A percentile compares a stretch with the other conserved stretches of the same genome.
phyloP scores from a whole-genome alignment of 2,113 vertebrate genomes.

The Cichladusa arquata region DNA sequence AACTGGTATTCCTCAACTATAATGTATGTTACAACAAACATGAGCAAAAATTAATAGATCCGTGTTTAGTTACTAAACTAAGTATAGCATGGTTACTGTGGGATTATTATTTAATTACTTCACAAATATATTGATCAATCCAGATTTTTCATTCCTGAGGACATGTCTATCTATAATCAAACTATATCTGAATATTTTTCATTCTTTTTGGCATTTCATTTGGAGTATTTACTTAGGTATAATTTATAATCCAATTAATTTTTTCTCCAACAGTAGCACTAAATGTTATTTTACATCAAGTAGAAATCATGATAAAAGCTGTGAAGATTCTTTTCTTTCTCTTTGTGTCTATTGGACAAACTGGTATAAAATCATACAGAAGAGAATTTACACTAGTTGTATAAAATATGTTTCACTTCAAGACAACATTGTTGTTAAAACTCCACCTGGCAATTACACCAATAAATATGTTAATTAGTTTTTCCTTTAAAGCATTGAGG shows the following conservation, averaged over 20 bases:
- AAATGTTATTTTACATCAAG: not conserved
- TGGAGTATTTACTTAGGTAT: not conserved
- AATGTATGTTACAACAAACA: conserved; percentile 1
- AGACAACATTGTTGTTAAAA: not conserved
- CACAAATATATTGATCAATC: not conserved
- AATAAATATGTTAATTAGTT: not conserved
- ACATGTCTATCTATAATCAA: not conserved
- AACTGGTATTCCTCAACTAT: conserved; percentile 24
- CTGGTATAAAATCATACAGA: not conserved
- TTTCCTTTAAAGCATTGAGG: not conserved
- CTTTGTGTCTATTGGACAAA: not conserved
- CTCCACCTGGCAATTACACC: not conserved
- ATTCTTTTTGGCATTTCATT: not conserved
- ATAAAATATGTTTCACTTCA: not conserved
- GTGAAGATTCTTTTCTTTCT: not conserved
- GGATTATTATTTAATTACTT: not conserved
- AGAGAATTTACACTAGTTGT: not conserved
- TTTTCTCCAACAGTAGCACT: not conserved
- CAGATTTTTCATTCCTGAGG: not conserved
- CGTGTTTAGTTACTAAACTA: not conserved
- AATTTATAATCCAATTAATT: not conserved
- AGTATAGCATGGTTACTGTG: not conserved
- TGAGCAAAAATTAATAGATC: not conserved
- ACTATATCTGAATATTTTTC: not conserved
- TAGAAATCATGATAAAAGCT: not conserved